A percentile compares a stretch with the other conserved stretches of the same genome.
These are phyloP conservation scores for Laupala kohalensis DNA, from an alignment of 1,140 invertebrate species.

Conservation along the genomic window DNA sequence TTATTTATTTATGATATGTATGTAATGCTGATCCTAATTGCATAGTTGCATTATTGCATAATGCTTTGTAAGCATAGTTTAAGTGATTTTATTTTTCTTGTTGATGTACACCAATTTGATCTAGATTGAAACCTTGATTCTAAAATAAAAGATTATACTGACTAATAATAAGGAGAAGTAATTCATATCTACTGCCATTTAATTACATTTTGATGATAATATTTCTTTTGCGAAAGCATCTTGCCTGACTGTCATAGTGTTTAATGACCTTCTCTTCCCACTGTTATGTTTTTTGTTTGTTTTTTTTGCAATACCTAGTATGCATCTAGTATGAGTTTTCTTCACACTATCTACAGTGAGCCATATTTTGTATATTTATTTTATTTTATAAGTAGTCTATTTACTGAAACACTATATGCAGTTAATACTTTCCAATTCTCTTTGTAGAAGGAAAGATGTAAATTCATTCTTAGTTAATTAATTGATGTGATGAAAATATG, in stretches of 20 bases:
- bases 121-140: background rate
- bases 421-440: background rate
- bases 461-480: no score
- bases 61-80: background rate
- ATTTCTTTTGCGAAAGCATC: background rate
- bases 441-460: no score
- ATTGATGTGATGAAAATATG: no score
- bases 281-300: background rate
- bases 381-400: background rate
- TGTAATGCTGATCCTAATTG: background rate
- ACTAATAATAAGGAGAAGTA: background rate
- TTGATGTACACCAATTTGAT: background rate
- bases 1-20: constrained; percentile 7
- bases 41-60: background rate
- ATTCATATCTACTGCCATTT: background rate
- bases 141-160: background rate
- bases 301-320: background rate
- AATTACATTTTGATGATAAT: background rate
- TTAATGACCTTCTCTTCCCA: background rate
- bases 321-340: background rate
- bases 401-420: background rate
- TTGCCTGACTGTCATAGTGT: background rate
- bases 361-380: background rate
- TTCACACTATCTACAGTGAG: background rate
- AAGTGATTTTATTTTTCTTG: background rate